A percentile compares a stretch with the other conserved stretches of the same genome.
phyloP scores from a whole-genome alignment of 92 coral and sea anemone genomes.

The Phenganax subtilis region DNA sequence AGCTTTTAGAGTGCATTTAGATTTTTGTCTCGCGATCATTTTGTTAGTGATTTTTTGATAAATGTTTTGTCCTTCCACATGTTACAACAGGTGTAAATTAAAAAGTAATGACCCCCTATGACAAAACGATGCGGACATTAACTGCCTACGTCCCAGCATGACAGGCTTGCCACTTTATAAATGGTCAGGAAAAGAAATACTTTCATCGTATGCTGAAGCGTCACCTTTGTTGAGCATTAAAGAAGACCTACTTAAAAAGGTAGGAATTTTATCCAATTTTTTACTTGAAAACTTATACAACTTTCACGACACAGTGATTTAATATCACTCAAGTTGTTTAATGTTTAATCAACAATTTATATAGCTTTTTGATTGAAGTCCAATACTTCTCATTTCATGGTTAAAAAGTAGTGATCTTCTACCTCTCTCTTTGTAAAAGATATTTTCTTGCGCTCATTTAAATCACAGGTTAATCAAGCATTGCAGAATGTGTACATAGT shows the following conservation, averaged over 20 bases:
- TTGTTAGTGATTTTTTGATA: constrained; percentile 4
- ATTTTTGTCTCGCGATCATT: not conserved
- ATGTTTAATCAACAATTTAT: too few species aligned
- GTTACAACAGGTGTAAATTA: constrained; percentile 19
- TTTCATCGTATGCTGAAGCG: not conserved
- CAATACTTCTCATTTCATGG: too few species aligned
- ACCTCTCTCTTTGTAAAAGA: too few species aligned
- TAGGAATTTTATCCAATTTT: not conserved
- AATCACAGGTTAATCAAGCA: too few species aligned
- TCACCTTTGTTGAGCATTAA: not conserved
- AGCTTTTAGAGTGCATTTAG: not conserved
- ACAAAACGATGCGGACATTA: not conserved
- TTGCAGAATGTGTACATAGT: too few species aligned
- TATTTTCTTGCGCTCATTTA: too few species aligned
- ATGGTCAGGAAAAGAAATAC: not conserved
- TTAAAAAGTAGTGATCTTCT: too few species aligned
- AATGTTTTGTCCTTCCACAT: constrained; percentile 22
- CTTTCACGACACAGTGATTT: too few species aligned
- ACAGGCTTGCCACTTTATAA: constrained; percentile 8
- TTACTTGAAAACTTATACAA: not conserved
- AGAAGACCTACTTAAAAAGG: not conserved
- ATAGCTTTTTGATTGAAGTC: too few species aligned
- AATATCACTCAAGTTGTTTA: too few species aligned
- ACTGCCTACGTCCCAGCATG: constrained; percentile 24
- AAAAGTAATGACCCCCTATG: constrained; percentile 16